These are phyloP conservation scores for Urocynchramus pylzowi DNA, from an alignment of 2,113 vertebrate species.

Conservation along the genomic window DNA sequence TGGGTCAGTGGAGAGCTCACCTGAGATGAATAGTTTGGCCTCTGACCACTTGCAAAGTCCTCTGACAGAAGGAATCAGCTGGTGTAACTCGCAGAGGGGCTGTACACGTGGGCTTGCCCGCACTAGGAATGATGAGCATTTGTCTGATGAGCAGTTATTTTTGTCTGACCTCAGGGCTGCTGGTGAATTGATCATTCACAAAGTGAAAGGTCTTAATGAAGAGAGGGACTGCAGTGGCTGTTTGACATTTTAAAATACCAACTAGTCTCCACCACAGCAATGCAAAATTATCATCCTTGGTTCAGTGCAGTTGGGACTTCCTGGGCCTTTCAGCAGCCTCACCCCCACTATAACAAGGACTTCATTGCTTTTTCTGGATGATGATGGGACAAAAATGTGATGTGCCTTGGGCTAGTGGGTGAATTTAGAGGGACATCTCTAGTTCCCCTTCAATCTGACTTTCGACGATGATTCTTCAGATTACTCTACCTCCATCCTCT, in stretches of 20 bases:
- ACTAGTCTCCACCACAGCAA: neutral
- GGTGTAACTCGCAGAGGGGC: rapidly evolving
- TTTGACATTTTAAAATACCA: slow-evolving; percentile 13
- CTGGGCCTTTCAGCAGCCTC: neutral
- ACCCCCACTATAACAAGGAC: neutral
- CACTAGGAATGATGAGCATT: neutral
- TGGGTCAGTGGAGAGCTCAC: neutral
- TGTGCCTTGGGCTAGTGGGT: neutral
- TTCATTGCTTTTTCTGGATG: neutral
- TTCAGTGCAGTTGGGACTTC: neutral
- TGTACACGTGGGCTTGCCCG: rapidly evolving
- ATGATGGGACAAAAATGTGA: neutral
- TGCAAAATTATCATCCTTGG: rapidly evolving
- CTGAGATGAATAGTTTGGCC: neutral
- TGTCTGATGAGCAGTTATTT: neutral
- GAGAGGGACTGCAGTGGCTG: neutral
- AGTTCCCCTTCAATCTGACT: neutral
- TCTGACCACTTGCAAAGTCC: neutral
- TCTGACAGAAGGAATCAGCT: neutral
- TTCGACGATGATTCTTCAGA: neutral
- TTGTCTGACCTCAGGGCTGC: neutral
- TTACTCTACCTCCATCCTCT: neutral
- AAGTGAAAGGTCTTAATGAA: slow-evolving; percentile 2
- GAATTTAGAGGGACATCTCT: neutral
- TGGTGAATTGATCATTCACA: neutral